Evolutionary conservation across 1,140 invertebrate genomes (phyloP), one percentile per base, ranked within the genome.

Genomic region (Drosophila tristis): DNA sequence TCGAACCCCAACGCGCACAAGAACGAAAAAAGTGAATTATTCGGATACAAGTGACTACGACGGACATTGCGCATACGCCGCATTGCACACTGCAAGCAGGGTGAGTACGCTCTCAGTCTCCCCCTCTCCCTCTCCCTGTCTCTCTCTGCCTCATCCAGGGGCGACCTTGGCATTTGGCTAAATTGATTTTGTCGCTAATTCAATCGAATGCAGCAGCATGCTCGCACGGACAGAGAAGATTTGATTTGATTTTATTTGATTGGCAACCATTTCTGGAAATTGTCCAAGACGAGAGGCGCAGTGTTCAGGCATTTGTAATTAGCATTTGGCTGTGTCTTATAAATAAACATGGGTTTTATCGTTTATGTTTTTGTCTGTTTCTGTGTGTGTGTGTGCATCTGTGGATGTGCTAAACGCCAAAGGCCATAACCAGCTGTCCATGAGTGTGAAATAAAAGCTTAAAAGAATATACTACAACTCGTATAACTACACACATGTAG

Each of bases 391-490:
- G 54, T 64, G 25, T 15, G 49, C 60, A n/a, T 26, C 42, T 15
- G 43, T 75, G 56, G n/a, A 70, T 82, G 74, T 71, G 80, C 67
- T 70, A 87, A 78, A 75, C 74, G 59, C 65, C 74, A 87, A 72
- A 86, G 80, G 82, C 82, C 79, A 77, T 54, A 64, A 29, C 76
- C 49, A 57, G 82, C 64, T 82, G 82, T 89, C 82, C 82, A 71
- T 87, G 84, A 87, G 63, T 86, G 64, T 86, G 62, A 68, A 86
- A 87, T 87, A 79, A 87, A 84, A 75, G 51, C 74, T 75, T 57
- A 81, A 66, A 35, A 61, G 15, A 56, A 59, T 61, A 54, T 64
- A 15, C 20, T 9, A 49, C 65, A 20, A 20, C 20, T 20, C 20
- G 20, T 29, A 45, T n/a, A 50, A n/a, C n/a, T 42, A 60, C 15